Evolutionary conservation across 2,113 vertebrate species (phyloP), one percentile per base, ranked within the genome.

Genomic region (Platichthys flesus): DNA sequence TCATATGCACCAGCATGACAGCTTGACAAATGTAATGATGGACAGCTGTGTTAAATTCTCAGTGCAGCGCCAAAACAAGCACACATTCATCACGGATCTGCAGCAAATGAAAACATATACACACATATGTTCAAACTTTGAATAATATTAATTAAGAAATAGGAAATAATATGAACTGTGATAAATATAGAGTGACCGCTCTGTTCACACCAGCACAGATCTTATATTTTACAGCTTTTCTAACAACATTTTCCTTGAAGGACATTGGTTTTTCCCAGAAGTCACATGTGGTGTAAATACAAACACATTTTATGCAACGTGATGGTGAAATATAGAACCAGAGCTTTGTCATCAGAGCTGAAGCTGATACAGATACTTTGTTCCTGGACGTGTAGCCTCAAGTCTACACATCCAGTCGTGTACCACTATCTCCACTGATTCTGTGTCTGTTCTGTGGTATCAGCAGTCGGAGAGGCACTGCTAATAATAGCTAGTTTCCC

Each of bases 401-500:
- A 56, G 71, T 42, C 8, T 13, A 63, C 55, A 54, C 57, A 49
- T 56, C 40, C 9, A 4, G 26, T 21, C 10, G 24, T 64, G 59
- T 47, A 59, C 51, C 20, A 28, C 47, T 76, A 71, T 65, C 42
- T 47, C 5, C 63, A 59, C 62, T 13, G 63, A 57, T 81, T 68
- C 57, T 47, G 54, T 62, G 45, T 83, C 69, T 47, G 76, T 72
- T 85, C 71, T 71, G 52, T 63, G 57, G 51, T 61, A 76, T 84
- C 82, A 81, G 74, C 65, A 65, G 45, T 82, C 71, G 47, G 21
- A 66, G 45, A 67, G 28, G 68, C 68, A 16, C 64, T 2, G 37
- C 73, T 79, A 85, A 82, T 68, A 88, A 88, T 90, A 89, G 78
- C 56, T n/a, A 24, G 23, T 42, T 61, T 59, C 23, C 23, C 23